These are phyloP conservation scores for Meloidogyne hapla DNA, from an alignment of 1,140 invertebrate genomes.

Conservation along the genomic window DNA sequence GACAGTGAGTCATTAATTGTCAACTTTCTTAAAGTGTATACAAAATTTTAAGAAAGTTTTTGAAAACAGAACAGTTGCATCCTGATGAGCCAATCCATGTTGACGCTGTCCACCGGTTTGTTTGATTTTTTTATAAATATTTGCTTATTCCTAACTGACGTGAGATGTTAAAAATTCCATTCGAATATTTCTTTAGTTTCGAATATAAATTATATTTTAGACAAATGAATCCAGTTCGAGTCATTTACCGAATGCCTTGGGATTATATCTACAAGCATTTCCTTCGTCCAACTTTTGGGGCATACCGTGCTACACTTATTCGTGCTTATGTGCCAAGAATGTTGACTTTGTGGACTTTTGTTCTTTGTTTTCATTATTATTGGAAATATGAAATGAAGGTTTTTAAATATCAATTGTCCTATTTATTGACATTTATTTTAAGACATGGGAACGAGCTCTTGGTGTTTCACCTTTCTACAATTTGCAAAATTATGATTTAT, in stretches of 20 bases:
- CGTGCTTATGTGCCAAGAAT: slow-evolving; percentile 54
- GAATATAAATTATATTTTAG: slow-evolving; percentile 23
- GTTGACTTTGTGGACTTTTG: slow-evolving; percentile 38
- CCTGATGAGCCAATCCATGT: slow-evolving; percentile 60
- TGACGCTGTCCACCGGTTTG: slow-evolving; percentile 24
- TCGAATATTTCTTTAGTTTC: background rate
- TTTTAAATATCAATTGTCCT: too few species aligned
- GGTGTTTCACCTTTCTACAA: background rate
- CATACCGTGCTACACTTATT: slow-evolving; percentile 51
- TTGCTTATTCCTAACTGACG: too few species aligned
- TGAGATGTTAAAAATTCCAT: background rate
- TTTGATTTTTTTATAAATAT: background rate
- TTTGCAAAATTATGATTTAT: background rate
- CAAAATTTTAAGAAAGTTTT: slow-evolving; percentile 51
- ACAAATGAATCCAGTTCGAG: slow-evolving; percentile 59
- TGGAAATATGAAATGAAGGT: slow-evolving; percentile 60
- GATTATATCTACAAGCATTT: slow-evolving; percentile 58
- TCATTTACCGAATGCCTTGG: slow-evolving; percentile 58
- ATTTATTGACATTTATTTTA: background rate
- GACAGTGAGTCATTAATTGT: slow-evolving; percentile 38
- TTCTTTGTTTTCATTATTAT: slow-evolving; percentile 53
- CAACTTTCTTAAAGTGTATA: background rate
- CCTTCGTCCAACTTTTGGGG: slow-evolving; percentile 56
- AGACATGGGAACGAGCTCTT: background rate
- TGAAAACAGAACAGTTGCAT: slow-evolving; percentile 62